phyloP scores from a whole-genome alignment of 2,888 invertebrate genomes.

The Drosophila pseudotakahashii region DNA sequence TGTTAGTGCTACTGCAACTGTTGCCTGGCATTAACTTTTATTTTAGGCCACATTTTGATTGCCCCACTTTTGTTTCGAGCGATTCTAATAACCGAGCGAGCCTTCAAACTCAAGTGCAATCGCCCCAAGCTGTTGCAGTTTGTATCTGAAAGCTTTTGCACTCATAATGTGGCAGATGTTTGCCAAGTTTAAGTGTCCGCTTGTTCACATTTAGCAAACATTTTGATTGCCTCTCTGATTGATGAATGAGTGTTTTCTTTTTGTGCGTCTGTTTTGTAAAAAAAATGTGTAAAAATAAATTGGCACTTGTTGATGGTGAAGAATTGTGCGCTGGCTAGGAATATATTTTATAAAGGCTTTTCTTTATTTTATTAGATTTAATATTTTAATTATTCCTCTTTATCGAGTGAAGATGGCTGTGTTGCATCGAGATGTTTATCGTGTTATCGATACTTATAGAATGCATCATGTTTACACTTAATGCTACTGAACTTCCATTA shows the following conservation, averaged over 20 bases:
- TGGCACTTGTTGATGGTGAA: not conserved
- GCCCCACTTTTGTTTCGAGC: conserved; percentile 36
- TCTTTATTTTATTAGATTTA: too few relatives aligned
- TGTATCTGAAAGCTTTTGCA: conserved; percentile 49
- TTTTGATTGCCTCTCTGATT: conserved; percentile 36
- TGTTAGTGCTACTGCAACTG: conserved; percentile 39
- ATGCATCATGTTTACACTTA: too few relatives aligned
- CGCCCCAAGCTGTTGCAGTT: conserved; percentile 68
- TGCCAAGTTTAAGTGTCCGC: conserved; percentile 14
- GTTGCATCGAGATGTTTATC: too few relatives aligned
- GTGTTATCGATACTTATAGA: too few relatives aligned
- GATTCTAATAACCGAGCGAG: conserved; percentile 18
- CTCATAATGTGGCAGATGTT: conserved; percentile 55
- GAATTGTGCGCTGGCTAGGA: not conserved
- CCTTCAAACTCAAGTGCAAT: conserved; percentile 63
- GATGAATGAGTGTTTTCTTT: conserved; percentile 8
- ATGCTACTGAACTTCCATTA: too few relatives aligned
- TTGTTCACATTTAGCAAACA: conserved; percentile 12
- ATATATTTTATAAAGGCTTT: too few relatives aligned
- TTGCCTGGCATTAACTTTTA: conserved; percentile 34
- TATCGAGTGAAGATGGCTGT: too few relatives aligned
- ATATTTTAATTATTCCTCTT: too few relatives aligned
- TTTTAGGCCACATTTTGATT: conserved; percentile 52
- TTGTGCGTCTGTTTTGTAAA: not conserved
- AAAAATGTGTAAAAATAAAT: not conserved